Evolutionary conservation across 2,113 vertebrate species (phyloP), one percentile per base, ranked within the genome.

Genomic region (Myanophis thanlyinensis): DNA sequence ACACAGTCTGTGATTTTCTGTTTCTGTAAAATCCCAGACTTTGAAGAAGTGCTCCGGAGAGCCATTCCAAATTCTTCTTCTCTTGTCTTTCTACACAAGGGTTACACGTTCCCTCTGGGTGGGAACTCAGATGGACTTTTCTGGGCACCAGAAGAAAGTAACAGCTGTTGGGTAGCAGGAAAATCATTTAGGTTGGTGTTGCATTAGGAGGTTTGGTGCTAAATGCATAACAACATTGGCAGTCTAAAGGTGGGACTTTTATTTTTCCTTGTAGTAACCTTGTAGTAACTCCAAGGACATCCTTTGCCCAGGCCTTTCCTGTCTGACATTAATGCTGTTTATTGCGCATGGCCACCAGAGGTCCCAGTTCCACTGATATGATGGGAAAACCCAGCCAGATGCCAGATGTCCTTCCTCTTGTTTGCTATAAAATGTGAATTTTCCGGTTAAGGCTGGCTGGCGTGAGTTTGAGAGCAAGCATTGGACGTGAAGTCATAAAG

Each of bases 341-440:
- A 93, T 91, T 94, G 35, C 4, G 40, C 52, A 49, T 93, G 93
- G 92, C 95, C 94, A 93, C 94, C 20, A 93, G 94, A 96, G 97
- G 96, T 97, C 96, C 95, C 93, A 91, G 94, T 92, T 90, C 92
- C 95, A 94, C 95, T 95, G 96, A 96, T 96, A 93, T 95, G 88
- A 80, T n/a, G 94, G 91, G 91, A 95, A 91, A 94, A 93, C 90
- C 90, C 87, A 87, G 23, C 92, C 20, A 1, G 27, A 90, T 73
- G 10, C 22, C 9, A n/a, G 27, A 93, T 90, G 80, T 0, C 49
- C 62, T 35, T 8, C 15, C 30, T 27, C 56, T 27, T 27, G 5
- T 59, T 8, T 27, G 62, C 2, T 67, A 11, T 67, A 67, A 67
- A n/a, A 56, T 92, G 46, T 85, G 49, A 11, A 9, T 89, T 56